Evolutionary conservation across 2,888 invertebrate genomes (phyloP).

Genomic region (Abscondita cerata): DNA sequence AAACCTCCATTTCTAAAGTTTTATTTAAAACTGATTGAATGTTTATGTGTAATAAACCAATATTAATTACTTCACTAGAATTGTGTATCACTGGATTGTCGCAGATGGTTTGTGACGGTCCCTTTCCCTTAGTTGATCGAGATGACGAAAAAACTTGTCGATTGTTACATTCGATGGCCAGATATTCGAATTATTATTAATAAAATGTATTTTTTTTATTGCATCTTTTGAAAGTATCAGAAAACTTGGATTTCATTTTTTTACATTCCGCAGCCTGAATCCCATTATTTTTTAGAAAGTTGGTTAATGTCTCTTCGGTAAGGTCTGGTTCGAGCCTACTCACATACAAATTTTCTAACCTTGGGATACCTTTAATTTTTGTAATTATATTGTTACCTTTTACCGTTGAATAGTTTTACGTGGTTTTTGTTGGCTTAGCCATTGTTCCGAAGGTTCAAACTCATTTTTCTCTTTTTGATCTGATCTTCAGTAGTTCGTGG

Average conservation of each 20-base stretch:
- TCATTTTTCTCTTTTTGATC: no score
- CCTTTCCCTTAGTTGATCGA: not conserved
- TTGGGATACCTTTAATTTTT: not conserved
- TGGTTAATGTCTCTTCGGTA: not conserved
- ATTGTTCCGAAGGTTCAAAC: no score
- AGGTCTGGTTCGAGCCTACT: not conserved
- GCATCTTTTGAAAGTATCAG: no score
- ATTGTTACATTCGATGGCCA: no score
- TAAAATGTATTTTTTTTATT: no score
- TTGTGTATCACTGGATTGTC: no score
- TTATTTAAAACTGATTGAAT: not conserved
- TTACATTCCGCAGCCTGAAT: not conserved
- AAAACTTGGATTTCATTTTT: not conserved
- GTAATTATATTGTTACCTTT: not conserved
- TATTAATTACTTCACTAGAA: no score
- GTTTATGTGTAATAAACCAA: no score
- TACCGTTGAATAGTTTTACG: no score
- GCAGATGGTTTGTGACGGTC: not conserved
- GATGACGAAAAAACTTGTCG: not conserved
- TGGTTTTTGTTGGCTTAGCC: no score
- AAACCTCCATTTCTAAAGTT: no score
- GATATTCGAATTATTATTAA: not conserved
- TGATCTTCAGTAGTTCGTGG: no score
- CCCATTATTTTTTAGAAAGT: not conserved
- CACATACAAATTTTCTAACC: not conserved